Percentiles rank a stretch among this genome's conserved stretches.
Conservation (phyloP, 2,888 invertebrate genomes). For the Spodoptera exigua region DNA sequence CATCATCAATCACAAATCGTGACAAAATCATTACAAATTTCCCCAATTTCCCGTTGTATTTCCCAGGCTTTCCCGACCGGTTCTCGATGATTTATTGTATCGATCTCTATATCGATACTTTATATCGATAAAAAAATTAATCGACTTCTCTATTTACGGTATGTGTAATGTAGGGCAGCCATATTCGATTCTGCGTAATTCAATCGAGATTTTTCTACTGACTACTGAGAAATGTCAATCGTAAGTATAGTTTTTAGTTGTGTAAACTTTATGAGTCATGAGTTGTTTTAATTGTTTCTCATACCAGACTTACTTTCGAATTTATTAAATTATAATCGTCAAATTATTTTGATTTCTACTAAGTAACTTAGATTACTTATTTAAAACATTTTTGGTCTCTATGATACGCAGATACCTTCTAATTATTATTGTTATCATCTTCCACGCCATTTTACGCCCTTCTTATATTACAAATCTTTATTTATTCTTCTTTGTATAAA, state of each 20-base stretch:
- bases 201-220: slow-evolving; percentile 47
- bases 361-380: too few relatives aligned
- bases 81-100: slow-evolving; percentile 47
- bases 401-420: too few relatives aligned
- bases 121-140: slow-evolving; percentile 41
- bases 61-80: slow-evolving; percentile 66
- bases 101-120: slow-evolving; percentile 38
- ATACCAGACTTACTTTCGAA: background rate
- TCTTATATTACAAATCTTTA: too few relatives aligned
- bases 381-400: too few relatives aligned
- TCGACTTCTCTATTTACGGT: slow-evolving; percentile 50
- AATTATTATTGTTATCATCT: too few relatives aligned
- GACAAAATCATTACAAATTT: slow-evolving; percentile 57
- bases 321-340: too few relatives aligned
- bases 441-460: too few relatives aligned
- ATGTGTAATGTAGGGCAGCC: slow-evolving; percentile 49
- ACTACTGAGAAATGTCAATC: slow-evolving; percentile 43
- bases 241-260: slow-evolving; percentile 35
- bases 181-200: slow-evolving; percentile 44
- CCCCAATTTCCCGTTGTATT: slow-evolving; percentile 57
- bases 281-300: slow-evolving; percentile 14
- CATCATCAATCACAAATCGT: slow-evolving; percentile 43
- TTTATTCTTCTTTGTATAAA: too few relatives aligned
- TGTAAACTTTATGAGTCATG: slow-evolving; percentile 39
- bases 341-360: too few relatives aligned